A percentile compares a stretch with the other conserved stretches of the same genome.
Conservation (phyloP, 2,888 invertebrate genomes). For the Rotaria magnacalcarata region DNA sequence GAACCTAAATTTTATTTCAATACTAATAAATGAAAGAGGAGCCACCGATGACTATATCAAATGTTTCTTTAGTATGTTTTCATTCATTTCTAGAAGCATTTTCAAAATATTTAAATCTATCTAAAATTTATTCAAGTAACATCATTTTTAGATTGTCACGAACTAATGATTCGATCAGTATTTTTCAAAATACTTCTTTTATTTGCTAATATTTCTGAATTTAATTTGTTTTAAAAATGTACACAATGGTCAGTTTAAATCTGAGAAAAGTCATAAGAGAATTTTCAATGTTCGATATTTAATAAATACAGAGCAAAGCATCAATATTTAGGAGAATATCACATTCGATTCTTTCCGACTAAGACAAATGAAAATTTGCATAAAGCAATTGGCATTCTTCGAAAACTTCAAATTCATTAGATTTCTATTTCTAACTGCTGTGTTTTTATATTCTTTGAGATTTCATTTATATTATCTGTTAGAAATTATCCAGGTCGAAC, state of each 20-base stretch:
- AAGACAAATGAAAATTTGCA: slow-evolving; percentile 65
- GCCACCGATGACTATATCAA: slow-evolving; percentile 80
- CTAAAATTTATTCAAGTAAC: slow-evolving; percentile 86
- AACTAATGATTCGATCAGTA: slow-evolving; percentile 82
- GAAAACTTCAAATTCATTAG: neutral
- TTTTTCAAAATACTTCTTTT: slow-evolving; percentile 78
- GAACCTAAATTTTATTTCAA: slow-evolving; percentile 36
- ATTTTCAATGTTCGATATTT: slow-evolving; percentile 93
- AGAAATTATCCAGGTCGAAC: no score
- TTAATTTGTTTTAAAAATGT: no score
- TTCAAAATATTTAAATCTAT: neutral
- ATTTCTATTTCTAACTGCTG: neutral
- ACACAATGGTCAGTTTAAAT: slow-evolving; percentile 14
- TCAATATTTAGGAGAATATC: slow-evolving; percentile 76
- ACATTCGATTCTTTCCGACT: slow-evolving; percentile 85
- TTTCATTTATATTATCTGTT: no score
- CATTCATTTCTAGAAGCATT: neutral
- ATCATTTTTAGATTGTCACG: slow-evolving; percentile 96
- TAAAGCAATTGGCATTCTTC: neutral
- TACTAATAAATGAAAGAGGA: slow-evolving; percentile 63
- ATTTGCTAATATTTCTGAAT: slow-evolving; percentile 61
- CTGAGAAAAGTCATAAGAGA: slow-evolving; percentile 54
- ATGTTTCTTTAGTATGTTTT: slow-evolving; percentile 56
- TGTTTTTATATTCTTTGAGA: no score
- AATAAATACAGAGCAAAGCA: slow-evolving; percentile 77